Evolutionary conservation across 92 coral and sea anemone species (phyloP).

Genomic region (Epizoanthus illoricatus): DNA sequence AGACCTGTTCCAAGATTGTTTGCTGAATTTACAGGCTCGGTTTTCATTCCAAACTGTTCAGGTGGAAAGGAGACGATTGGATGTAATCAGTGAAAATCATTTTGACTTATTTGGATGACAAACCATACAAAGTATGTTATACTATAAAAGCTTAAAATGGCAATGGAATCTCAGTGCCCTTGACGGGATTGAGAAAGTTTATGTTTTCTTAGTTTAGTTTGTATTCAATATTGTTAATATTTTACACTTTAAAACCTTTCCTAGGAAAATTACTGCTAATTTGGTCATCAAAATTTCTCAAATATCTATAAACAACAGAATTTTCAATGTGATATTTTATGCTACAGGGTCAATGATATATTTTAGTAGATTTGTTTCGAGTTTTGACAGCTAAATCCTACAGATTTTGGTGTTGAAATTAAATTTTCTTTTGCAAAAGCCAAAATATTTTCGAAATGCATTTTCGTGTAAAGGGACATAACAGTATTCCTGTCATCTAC

Average conservation of each 20-base stretch:
- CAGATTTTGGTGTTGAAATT: too few relatives aligned
- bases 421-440: too few relatives aligned
- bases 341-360: too few relatives aligned
- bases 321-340: neutral
- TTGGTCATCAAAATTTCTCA: neutral
- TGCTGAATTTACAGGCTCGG: neutral
- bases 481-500: too few relatives aligned
- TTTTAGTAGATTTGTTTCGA: too few relatives aligned
- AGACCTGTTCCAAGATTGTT: neutral
- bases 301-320: neutral
- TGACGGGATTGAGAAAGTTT: neutral
- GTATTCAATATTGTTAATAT: too few relatives aligned
- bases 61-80: neutral
- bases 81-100: neutral
- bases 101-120: slow-evolving; percentile 11
- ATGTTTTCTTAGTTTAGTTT: neutral
- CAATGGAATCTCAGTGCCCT: neutral
- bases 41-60: neutral
- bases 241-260: neutral
- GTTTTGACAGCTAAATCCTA: too few relatives aligned
- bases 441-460: too few relatives aligned
- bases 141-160: slow-evolving; percentile 2
- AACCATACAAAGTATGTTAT: neutral
- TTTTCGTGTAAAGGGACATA: too few relatives aligned
- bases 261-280: neutral